Evolutionary conservation across 2,888 invertebrate genomes (phyloP), one percentile per base, ranked within the genome.

Genomic region (Pelosia muscerda): DNA sequence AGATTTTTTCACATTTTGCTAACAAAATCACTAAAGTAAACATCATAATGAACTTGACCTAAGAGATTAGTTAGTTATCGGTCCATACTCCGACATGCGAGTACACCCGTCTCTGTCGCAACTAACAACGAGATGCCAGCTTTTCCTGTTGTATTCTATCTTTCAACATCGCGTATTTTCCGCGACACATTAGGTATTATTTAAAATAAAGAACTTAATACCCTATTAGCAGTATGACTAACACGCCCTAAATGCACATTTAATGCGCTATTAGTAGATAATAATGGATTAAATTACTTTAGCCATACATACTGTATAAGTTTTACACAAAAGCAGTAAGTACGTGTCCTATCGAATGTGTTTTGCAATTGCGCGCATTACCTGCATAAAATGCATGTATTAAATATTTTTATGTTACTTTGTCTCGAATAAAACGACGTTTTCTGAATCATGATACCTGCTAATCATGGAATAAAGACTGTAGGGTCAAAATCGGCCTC

Each of bases 1-100:
- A 89, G 77, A 81, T 87, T 92, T 93, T 92, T 92, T 84, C 82
- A 88, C 88, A 92, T 91, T 94, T 94, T 84, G 93, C 94, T 92
- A 92, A 91, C 89, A 87, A 86, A 81, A 77, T 75, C 74, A 74
- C 79, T 76, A 77, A 49, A 82, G 88, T 90, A 90, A 91, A 92
- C 89, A 90, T 73, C 73, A 76, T 79, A 66, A 19, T 93, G 92
- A 92, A 93, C 94, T 95, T 95, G 94, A 94, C 93, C 94, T 83
- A 82, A 82, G 78, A 86, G 92, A 94, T 93, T 93, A 92, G 89
- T 83, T 80, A 77, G 73, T 79, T 84, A 83, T 79, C 81, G 72
- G 9, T 49, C 28, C 31, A 63, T 65, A 55, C 65, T 72, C 63
- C 77, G 75, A 61, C 72, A 56, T 55, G 68, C 58, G 22, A 22